Evolutionary conservation across 2,797 vertebrate genomes (phyloP).

Genomic region (Echiichthys vipera): DNA sequence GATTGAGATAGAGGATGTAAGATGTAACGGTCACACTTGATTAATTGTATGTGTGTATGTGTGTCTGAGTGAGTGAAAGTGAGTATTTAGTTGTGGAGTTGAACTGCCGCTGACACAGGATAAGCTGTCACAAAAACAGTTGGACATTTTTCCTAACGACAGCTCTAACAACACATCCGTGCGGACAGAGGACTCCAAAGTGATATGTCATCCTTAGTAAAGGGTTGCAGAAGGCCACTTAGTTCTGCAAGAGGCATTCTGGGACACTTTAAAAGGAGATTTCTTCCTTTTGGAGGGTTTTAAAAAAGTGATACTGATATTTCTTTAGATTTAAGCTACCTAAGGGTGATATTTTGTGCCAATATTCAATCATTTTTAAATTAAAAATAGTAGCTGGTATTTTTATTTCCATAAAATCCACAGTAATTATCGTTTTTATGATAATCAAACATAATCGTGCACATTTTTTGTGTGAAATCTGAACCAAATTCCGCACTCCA

Average conservation of each 20-base stretch:
- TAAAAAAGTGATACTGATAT: neutral
- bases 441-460: slow-evolving; percentile 7
- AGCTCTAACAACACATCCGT: slow-evolving; percentile 28
- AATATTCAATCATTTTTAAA: slow-evolving; percentile 24
- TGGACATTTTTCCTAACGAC: slow-evolving; percentile 10
- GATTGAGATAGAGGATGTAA: slow-evolving; percentile 63
- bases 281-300: neutral
- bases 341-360: slow-evolving; percentile 11
- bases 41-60: slow-evolving; percentile 11
- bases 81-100: slow-evolving; percentile 17
- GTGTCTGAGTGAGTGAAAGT: neutral
- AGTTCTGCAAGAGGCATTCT: slow-evolving; percentile 16
- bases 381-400: neutral
- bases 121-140: slow-evolving; percentile 41
- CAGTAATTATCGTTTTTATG: neutral
- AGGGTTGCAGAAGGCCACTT: slow-evolving; percentile 20
- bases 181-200: slow-evolving; percentile 13
- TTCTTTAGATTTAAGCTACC: slow-evolving; percentile 15
- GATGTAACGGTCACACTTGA: slow-evolving; percentile 44
- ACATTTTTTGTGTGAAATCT: slow-evolving; percentile 22
- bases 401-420: slow-evolving; percentile 4
- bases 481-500: slow-evolving; percentile 14
- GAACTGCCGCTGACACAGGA: slow-evolving; percentile 39
- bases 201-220: slow-evolving; percentile 16
- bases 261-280: slow-evolving; percentile 21